Evolutionary conservation across 2,888 invertebrate genomes (phyloP).

Genomic region (Oasisia sp.): DNA sequence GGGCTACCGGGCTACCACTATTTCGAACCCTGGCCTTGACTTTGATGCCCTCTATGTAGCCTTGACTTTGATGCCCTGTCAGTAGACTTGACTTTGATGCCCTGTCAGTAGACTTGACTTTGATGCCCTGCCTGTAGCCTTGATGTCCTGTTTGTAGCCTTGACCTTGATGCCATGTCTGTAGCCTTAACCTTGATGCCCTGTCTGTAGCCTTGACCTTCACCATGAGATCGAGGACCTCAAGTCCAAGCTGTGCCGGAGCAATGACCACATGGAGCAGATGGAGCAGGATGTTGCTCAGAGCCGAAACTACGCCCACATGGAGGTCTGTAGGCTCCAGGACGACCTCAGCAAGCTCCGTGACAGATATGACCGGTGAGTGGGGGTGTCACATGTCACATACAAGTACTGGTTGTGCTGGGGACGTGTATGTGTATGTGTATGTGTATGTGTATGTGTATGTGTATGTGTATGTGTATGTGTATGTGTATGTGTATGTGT

Average conservation of each 20-base stretch:
- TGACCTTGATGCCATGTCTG: not conserved
- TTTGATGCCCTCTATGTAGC: no score
- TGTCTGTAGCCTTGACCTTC: constrained; percentile 73
- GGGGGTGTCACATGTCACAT: not conserved
- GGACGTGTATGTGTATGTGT: no score
- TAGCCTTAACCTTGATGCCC: constrained; percentile 56
- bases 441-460: no score
- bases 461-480: no score
- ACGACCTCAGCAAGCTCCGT: constrained; percentile 86
- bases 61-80: no score
- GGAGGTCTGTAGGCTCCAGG: constrained; percentile 78
- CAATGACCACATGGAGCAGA: constrained; percentile 83
- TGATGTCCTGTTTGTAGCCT: not conserved
- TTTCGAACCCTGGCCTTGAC: no score
- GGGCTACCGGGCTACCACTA: no score
- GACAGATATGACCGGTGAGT: constrained; percentile 88
- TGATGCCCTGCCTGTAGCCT: no score
- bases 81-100: no score
- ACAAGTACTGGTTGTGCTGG: not conserved
- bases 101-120: no score
- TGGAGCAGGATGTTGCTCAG: constrained; percentile 87
- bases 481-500: no score
- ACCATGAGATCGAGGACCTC: constrained; percentile 87
- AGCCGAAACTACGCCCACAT: constrained; percentile 78
- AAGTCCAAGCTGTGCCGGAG: constrained; percentile 84